phyloP scores from a whole-genome alignment of 2,113 vertebrate genomes.

The Oreotrochilus melanogaster region DNA sequence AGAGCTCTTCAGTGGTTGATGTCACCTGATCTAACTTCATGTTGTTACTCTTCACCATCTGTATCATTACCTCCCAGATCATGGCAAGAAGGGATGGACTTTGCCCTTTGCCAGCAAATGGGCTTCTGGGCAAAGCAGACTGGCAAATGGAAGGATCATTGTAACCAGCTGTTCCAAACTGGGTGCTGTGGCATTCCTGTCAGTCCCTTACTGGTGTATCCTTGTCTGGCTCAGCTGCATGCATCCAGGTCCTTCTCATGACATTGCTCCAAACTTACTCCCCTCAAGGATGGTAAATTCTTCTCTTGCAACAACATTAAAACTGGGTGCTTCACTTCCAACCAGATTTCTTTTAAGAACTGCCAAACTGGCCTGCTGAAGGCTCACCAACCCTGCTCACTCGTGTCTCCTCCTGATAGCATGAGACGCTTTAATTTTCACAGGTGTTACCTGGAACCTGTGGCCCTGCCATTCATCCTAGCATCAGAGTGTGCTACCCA shows the following conservation, averaged over 20 bases:
- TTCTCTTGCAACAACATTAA: neutral
- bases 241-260: neutral
- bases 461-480: neutral
- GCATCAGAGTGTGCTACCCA: neutral
- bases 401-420: neutral
- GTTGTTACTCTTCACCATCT: neutral
- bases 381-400: neutral
- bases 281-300: neutral
- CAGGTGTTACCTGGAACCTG: neutral
- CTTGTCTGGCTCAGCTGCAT: neutral
- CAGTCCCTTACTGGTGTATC: neutral
- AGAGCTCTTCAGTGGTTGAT: neutral
- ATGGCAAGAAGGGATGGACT: neutral
- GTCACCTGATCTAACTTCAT: neutral
- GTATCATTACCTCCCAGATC: neutral
- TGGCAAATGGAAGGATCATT: neutral
- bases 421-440: neutral
- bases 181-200: no score
- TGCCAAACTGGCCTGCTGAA: neutral
- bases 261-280: neutral
- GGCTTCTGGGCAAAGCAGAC: neutral
- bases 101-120: neutral
- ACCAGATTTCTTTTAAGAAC: neutral
- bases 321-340: fast-evolving
- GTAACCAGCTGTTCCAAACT: neutral